phyloP scores from a whole-genome alignment of 2,113 vertebrate genomes.

The Lota lota region DNA sequence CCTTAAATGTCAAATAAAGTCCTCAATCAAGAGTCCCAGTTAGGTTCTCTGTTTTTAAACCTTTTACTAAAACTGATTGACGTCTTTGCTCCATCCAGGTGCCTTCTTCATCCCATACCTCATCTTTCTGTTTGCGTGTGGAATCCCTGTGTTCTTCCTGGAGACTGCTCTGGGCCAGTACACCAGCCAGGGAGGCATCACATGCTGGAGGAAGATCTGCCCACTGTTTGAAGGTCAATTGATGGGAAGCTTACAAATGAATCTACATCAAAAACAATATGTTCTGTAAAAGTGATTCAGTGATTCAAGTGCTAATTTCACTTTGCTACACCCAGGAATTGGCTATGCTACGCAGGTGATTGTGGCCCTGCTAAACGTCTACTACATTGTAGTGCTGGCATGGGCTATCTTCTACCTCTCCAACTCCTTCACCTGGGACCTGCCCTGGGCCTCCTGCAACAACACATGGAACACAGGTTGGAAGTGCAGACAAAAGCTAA shows the following conservation, averaged over 20 bases:
- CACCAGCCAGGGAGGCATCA: conserved; percentile 90
- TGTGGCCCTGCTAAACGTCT: conserved; percentile 83
- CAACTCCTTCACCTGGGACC: conserved; percentile 84
- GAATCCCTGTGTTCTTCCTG: conserved; percentile 90
- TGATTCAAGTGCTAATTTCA: not conserved
- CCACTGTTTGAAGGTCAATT: conserved; percentile 89
- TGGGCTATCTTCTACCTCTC: conserved; percentile 94
- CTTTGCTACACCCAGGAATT: conserved; percentile 73
- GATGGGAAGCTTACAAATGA: too few relatives aligned
- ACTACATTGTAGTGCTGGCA: conserved; percentile 92
- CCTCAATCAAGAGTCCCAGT: too few relatives aligned
- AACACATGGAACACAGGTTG: conserved; percentile 95
- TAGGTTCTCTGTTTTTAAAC: too few relatives aligned
- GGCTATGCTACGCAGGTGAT: conserved; percentile 93
- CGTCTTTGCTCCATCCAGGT: conserved; percentile 68
- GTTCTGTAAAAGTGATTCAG: not conserved
- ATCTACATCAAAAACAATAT: not conserved
- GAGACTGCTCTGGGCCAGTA: conserved; percentile 91
- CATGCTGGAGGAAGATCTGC: conserved; percentile 90
- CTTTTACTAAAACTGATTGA: not conserved
- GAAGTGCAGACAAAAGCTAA: not conserved
- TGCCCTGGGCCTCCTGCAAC: conserved; percentile 91
- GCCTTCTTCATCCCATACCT: conserved; percentile 98
- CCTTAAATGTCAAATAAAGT: too few relatives aligned
- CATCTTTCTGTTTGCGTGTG: conserved; percentile 93